phyloP scores from a whole-genome alignment of 1,140 invertebrate genomes.

The Plutomurus gul region DNA sequence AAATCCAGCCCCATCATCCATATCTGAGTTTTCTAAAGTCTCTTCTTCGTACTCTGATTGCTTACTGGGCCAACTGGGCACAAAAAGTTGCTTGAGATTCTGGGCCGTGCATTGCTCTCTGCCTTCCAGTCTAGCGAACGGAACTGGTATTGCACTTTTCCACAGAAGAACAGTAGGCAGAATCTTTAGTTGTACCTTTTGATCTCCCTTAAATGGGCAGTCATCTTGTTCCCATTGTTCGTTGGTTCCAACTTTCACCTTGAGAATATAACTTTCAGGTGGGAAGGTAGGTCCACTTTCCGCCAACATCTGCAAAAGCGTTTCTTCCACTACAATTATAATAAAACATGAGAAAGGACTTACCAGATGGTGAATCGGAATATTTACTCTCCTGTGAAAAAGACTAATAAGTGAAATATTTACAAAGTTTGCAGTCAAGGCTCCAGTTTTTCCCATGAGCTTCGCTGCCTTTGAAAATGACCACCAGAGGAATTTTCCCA shows the following conservation, averaged over 20 bases:
- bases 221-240: background rate
- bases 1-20: no score
- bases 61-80: no score
- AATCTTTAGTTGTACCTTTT: background rate
- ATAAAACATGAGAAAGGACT: background rate
- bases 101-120: no score
- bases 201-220: background rate
- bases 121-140: no score
- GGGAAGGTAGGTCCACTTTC: background rate
- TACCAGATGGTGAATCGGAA: no score
- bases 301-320: background rate
- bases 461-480: background rate
- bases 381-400: background rate
- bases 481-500: background rate
- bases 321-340: background rate
- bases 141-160: no score
- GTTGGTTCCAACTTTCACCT: background rate
- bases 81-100: no score
- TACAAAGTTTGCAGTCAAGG: background rate
- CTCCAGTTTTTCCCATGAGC: constrained; percentile 1
- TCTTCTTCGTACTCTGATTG: no score
- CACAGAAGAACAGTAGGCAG: background rate
- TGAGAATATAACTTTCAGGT: background rate
- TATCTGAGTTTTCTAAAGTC: no score
- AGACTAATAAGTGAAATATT: background rate